Conservation (phyloP, 2,888 invertebrate genomes). For the Hipparchia semele region DNA sequence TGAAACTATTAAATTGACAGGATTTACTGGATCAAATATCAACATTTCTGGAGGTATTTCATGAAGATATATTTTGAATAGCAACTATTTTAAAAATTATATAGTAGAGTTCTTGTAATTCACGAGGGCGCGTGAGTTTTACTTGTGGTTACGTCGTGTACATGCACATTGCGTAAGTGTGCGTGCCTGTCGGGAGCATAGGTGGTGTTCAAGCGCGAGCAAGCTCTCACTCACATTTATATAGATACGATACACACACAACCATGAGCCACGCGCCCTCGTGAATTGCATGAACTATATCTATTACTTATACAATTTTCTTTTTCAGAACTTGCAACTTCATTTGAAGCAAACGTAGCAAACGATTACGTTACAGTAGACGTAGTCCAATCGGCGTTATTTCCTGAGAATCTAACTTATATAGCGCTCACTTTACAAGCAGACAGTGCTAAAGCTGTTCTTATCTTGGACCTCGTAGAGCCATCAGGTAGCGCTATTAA, state of each 20-base stretch:
- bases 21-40: constrained; percentile 52
- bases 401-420: constrained; percentile 49
- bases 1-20: constrained; percentile 56
- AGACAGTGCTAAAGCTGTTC: constrained; percentile 54
- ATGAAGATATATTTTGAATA: not conserved
- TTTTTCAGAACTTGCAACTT: constrained; percentile 51
- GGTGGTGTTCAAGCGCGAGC: no score
- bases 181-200: no score
- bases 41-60: constrained; percentile 59
- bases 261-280: no score
- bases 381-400: constrained; percentile 41
- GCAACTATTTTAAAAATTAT: not conserved
- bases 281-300: no score
- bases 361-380: constrained; percentile 51
- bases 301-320: not conserved
- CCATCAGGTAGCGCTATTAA: constrained; percentile 2
- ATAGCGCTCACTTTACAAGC: constrained; percentile 58
- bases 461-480: constrained; percentile 42
- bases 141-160: no score
- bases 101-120: not conserved
- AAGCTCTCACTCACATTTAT: no score
- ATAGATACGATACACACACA: no score
- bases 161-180: no score
- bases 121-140: no score
- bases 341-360: constrained; percentile 50